Conservation (phyloP, 1,140 invertebrate species). For the Rhopalosiphum maidis region DNA sequence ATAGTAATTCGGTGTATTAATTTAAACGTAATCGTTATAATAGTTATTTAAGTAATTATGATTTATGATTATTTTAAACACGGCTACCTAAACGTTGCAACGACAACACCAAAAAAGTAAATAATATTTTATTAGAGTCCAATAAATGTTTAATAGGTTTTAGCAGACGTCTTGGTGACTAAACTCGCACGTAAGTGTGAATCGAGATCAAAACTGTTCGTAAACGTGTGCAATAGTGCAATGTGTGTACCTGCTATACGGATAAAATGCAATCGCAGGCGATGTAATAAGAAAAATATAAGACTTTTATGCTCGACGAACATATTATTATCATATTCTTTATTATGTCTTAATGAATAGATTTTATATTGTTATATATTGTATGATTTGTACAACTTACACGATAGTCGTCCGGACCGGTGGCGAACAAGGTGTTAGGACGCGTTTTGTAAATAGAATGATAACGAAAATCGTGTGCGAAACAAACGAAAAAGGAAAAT, state of each 20-base stretch:
- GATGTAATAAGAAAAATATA: background rate
- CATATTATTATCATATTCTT: background rate
- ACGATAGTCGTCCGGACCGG: background rate
- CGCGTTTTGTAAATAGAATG: background rate
- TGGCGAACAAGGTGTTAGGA: constrained; percentile 18
- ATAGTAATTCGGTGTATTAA: too few relatives aligned
- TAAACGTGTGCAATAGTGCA: background rate
- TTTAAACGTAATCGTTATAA: too few relatives aligned
- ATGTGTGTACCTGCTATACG: background rate
- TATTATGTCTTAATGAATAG: background rate
- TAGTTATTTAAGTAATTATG: too few relatives aligned
- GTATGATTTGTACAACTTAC: background rate
- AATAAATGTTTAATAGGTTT: background rate
- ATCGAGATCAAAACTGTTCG: background rate
- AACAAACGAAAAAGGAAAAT: background rate
- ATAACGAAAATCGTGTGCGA: background rate
- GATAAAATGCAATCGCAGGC: background rate
- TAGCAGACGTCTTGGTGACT: background rate
- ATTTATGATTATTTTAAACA: too few relatives aligned
- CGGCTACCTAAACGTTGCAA: background rate
- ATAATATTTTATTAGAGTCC: background rate
- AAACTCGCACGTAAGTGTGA: background rate
- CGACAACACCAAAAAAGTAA: background rate
- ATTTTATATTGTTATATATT: background rate
- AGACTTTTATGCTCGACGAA: background rate